Conservation (phyloP, 2,888 invertebrate genomes). For the Clistopyga incitator region DNA sequence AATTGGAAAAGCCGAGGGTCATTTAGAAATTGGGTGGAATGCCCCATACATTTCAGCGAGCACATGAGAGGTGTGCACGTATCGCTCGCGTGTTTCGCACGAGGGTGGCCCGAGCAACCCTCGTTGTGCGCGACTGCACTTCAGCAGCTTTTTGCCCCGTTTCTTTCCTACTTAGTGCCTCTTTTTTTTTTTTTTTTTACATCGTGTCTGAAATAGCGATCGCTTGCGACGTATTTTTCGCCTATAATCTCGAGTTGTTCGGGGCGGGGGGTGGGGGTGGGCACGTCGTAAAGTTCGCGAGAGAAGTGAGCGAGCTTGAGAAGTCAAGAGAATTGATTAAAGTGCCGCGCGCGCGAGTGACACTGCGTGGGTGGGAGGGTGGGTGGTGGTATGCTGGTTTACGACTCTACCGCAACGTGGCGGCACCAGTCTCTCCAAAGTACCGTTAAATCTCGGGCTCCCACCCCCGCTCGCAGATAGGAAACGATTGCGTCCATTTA, state of each 20-base stretch:
- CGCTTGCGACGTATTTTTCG: conserved; percentile 41
- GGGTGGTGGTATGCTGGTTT: conserved; percentile 70
- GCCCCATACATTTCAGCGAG: neutral
- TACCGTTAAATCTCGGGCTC: conserved; percentile 56
- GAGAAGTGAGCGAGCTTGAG: conserved; percentile 30
- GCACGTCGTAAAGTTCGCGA: conserved; percentile 68
- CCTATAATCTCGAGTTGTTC: conserved; percentile 39
- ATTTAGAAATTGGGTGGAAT: too few relatives aligned
- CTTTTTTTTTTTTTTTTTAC: conserved; percentile 1
- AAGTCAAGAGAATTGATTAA: conserved; percentile 55
- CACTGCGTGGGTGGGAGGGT: conserved; percentile 45
- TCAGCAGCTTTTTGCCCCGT: conserved; percentile 29
- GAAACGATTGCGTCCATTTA: conserved; percentile 19
- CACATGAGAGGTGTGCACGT: neutral
- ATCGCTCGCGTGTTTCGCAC: conserved; percentile 36
- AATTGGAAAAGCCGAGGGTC: too few relatives aligned
- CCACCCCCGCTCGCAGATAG: conserved; percentile 2
- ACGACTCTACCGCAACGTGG: conserved; percentile 80
- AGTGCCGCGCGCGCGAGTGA: conserved; percentile 37
- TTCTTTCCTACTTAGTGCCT: conserved; percentile 10
- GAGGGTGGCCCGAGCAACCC: conserved; percentile 16
- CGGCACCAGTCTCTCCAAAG: conserved; percentile 79
- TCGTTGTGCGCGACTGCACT: conserved; percentile 35
- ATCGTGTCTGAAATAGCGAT: conserved; percentile 24
- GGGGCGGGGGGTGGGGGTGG: neutral